Base-by-base conservation (phyloP, 2,113 vertebrate genomes). In the Phalacrocorax aristotelis region DNA sequence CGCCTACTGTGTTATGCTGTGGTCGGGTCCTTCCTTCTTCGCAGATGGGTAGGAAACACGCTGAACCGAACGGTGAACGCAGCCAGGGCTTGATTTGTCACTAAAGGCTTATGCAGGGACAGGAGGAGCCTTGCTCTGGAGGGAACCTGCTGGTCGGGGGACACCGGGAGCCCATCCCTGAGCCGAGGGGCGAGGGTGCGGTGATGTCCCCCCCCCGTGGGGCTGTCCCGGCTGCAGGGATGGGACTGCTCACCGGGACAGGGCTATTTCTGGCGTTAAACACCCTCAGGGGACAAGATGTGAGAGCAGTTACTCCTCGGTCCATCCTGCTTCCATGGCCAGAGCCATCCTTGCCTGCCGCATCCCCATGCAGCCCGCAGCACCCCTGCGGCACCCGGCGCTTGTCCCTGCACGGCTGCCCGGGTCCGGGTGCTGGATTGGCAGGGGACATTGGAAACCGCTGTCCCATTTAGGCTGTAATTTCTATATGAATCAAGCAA, bases 1-100 rank as follows among this genome's bases (percentile, higher is more conserved):
- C 4, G 1, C 15, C 38, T 20, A 0, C 10, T 3, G 1, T 1
- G 9, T 32, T 49, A 10, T 2, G 8, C 32, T 46, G 61, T 2
- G 0, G 6, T 8, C 13, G 21, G 21, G 30, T 57, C 26, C 29
- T 49, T 62, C 18, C 30, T 34, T 27, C 21, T 27, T 32, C 14
- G 13, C 30, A 8, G 1, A 0, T 16, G 12, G 61, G 23, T 19
- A 11, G 26, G 52, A 75, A 19, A 30, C 5, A 3, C 1, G 3
- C 25, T 32, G 34, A 62, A 4, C 40, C 3, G 23, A 23, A 20
- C 0, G 7, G 46, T 9, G 52, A 58, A 7, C 30, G 3, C 7
- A 3, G 52, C 3, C 57, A 20, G 29, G 23, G 34, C 66, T n/a
- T 11, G 42, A 4, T 16, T 89, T 21, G 25, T 11, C 51, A 5